These are phyloP conservation scores for Eupithecia insigniata DNA, from an alignment of 2,888 invertebrate species.

Conservation along the genomic window DNA sequence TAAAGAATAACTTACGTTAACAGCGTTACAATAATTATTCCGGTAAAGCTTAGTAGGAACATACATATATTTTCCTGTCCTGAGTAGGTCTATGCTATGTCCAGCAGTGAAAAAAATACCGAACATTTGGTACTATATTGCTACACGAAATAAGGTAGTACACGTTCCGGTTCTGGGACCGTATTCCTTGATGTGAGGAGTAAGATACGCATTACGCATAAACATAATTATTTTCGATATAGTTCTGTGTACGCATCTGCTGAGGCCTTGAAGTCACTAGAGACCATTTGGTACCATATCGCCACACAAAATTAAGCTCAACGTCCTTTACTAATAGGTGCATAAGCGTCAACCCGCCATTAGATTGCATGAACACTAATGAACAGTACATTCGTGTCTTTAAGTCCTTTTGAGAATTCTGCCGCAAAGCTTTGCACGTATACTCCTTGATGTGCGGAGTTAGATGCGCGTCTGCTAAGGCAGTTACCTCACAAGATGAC, in stretches of 20 bases:
- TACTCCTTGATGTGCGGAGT: slow-evolving; percentile 97
- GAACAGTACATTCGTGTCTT: slow-evolving; percentile 93
- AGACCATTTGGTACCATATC: neutral
- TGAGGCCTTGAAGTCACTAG: neutral
- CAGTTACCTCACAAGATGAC: slow-evolving; percentile 97
- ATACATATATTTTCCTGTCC: no score
- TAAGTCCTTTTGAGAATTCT: slow-evolving; percentile 92
- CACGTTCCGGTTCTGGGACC: no score
- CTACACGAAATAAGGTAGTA: neutral
- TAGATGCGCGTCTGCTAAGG: slow-evolving; percentile 97
- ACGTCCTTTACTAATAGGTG: neutral
- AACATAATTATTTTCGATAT: no score
- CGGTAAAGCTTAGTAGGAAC: no score
- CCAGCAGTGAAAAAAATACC: no score
- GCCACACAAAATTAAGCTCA: neutral
- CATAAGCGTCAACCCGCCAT: slow-evolving; percentile 98
- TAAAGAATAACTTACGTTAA: no score
- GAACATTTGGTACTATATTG: neutral
- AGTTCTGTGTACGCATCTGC: neutral
- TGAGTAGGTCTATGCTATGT: no score
- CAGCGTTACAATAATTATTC: no score
- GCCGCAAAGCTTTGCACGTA: slow-evolving; percentile 93
- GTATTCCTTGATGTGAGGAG: slow-evolving; percentile 97
- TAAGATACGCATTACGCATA: slow-evolving; percentile 99
- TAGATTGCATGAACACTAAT: slow-evolving; percentile 99